phyloP scores from a whole-genome alignment of 2,888 invertebrate species.

The Tachina lurida region DNA sequence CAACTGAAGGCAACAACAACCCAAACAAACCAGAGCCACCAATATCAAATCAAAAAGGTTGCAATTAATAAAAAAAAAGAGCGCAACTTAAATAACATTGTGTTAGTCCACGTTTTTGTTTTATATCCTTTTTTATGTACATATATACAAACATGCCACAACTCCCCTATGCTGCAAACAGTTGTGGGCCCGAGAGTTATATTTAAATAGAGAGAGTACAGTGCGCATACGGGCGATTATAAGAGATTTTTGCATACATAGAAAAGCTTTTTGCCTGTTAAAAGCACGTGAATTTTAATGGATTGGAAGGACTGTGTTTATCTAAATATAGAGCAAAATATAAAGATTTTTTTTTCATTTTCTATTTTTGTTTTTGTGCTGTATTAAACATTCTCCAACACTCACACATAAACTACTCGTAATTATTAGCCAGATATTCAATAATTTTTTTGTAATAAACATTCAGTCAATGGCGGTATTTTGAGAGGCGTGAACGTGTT shows the following conservation, averaged over 20 bases:
- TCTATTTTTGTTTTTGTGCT: too few relatives aligned
- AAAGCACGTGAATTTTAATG: slow-evolving; percentile 56
- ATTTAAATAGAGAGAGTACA: neutral
- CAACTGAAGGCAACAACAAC: neutral
- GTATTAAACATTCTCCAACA: neutral
- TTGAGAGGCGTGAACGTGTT: slow-evolving; percentile 70
- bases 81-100: slow-evolving; percentile 64
- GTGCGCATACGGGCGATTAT: slow-evolving; percentile 13
- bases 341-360: neutral
- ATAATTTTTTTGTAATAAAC: neutral
- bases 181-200: neutral
- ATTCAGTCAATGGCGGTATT: slow-evolving; percentile 70
- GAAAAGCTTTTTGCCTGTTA: slow-evolving; percentile 44
- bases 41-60: slow-evolving; percentile 21
- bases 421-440: slow-evolving; percentile 41
- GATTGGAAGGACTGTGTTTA: slow-evolving; percentile 53
- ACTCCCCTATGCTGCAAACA: neutral
- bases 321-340: slow-evolving; percentile 37
- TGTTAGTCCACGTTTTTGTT: slow-evolving; percentile 66
- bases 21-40: neutral
- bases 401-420: neutral
- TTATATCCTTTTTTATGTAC: slow-evolving; percentile 2
- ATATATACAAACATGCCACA: neutral
- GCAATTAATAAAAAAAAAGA: slow-evolving; percentile 53
- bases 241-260: slow-evolving; percentile 34